Conservation (phyloP, 2,113 vertebrate genomes). For the Phasianus colchicus region DNA sequence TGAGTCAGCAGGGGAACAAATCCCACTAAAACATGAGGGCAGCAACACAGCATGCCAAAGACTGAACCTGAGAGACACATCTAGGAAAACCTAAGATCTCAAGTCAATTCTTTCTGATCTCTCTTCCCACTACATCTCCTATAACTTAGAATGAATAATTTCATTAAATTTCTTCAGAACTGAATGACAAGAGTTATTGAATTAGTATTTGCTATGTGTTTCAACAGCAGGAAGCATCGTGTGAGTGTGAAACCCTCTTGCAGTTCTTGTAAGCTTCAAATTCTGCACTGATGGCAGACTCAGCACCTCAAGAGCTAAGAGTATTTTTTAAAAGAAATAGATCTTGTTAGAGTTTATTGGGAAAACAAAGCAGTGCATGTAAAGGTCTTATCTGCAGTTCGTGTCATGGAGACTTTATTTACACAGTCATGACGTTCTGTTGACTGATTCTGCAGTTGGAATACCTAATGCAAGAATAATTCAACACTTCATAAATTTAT, state of each 20-base stretch:
- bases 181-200: background rate
- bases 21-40: background rate
- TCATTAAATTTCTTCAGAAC: background rate
- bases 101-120: background rate
- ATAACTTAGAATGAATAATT: background rate
- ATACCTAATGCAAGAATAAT: background rate
- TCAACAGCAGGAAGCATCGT: background rate
- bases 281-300: background rate
- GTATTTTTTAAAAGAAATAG: background rate
- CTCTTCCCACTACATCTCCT: background rate
- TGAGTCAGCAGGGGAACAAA: background rate
- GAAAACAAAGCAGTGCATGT: background rate
- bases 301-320: background rate
- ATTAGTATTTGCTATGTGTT: background rate
- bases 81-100: background rate
- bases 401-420: conserved; percentile 1
- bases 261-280: background rate
- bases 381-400: background rate
- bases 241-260: background rate
- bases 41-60: background rate
- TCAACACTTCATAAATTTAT: background rate
- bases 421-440: background rate
- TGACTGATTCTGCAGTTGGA: background rate
- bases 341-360: background rate
- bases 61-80: background rate